Evolutionary conservation across 2,888 invertebrate species (phyloP).

Genomic region (Sminthurinus aureus): DNA sequence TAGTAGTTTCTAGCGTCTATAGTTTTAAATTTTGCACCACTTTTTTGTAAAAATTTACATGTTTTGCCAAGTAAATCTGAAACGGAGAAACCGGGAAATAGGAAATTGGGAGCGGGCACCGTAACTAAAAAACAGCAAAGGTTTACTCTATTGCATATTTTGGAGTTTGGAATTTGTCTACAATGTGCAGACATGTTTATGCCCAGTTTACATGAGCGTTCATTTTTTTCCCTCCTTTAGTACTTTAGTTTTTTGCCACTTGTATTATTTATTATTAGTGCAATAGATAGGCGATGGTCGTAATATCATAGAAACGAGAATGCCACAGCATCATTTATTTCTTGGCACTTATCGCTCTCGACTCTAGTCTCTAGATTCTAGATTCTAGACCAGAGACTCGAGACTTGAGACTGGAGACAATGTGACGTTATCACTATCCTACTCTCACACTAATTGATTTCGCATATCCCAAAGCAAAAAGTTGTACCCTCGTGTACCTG

Average conservation of each 20-base stretch:
- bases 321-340: slow-evolving; percentile 24
- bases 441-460: slow-evolving; percentile 50
- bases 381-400: too few species aligned
- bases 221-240: not conserved
- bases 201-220: not conserved
- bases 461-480: slow-evolving; percentile 28
- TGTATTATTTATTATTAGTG: too few species aligned
- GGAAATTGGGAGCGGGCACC: too few species aligned
- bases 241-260: not conserved
- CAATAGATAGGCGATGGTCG: not conserved
- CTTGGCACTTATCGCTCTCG: slow-evolving; percentile 41
- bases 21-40: too few species aligned
- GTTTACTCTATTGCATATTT: too few species aligned
- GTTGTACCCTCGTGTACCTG: slow-evolving; percentile 46
- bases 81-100: too few species aligned
- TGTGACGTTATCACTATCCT: slow-evolving; percentile 48
- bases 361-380: not conserved
- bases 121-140: too few species aligned
- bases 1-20: too few species aligned
- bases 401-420: slow-evolving; percentile 6
- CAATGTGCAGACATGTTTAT: not conserved
- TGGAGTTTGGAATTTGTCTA: too few species aligned
- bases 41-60: too few species aligned
- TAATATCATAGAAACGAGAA: not conserved
- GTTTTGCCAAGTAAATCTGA: too few species aligned